Evolutionary conservation across 2,113 vertebrate genomes (phyloP), one percentile per base, ranked within the genome.

Genomic region (Chiloscyllium plagiosum): DNA sequence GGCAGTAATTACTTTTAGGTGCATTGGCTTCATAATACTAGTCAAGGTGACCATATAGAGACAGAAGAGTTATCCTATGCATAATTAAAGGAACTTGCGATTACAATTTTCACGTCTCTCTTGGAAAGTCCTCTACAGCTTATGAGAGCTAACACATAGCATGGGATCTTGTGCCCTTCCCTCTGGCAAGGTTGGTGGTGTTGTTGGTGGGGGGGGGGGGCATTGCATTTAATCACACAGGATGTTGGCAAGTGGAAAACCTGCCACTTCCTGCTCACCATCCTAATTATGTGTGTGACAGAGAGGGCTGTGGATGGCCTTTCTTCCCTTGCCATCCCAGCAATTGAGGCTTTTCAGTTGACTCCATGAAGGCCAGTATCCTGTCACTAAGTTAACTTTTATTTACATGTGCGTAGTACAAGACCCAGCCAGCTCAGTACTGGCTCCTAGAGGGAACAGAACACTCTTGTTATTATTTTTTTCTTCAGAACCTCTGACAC

Each of bases 1-100:
- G 66, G n/a, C 89, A 93, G 89, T 93, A 93, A 93, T 93, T 93
- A 66, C n/a, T 68, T 93, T 37, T 61, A 92, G 56, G 61, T 65
- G 66, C 61, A 93, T 93, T 93, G 89, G 37, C 61, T 52, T 87
- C 22, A 33, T 33, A 26, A 90, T 56, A 17, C 87, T 37, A 68
- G 61, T 93, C 89, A 93, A 93, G 89, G 89, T 93, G 89, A 93
- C 89, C 33, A 33, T 66, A 93, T 66, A 33, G n/a, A 68, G 33
- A 93, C 15, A 93, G 33, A 66, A 22, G 89, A 66, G 61, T 20
- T 19, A 37, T 93, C n/a, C 65, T 68, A 68, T 6, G 22, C 22
- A 37, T 93, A 93, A 66, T 93, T 66, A 93, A 93, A 68, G 61
- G 61, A 68, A 5, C 61, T 68, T 19, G 66, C 4, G 0, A 93